These are phyloP conservation scores for Zenarchopterus dispar DNA, from an alignment of 2,797 vertebrate species.

Conservation along the genomic window DNA sequence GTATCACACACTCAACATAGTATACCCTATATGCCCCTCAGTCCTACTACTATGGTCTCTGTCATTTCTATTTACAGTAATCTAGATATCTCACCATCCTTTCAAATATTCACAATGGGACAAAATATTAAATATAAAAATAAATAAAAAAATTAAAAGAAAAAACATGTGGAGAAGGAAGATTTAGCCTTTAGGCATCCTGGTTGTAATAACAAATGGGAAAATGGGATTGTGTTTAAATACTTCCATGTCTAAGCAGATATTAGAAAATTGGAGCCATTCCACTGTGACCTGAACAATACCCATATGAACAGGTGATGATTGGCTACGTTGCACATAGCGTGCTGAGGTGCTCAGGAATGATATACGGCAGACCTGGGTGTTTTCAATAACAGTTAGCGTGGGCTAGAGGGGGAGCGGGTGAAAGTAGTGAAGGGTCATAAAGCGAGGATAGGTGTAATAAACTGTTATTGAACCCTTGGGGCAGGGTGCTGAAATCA, in stretches of 20 bases:
- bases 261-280: conserved; percentile 68
- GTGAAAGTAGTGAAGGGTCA: conserved; percentile 60
- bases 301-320: conserved; percentile 44
- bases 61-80: conserved; percentile 37
- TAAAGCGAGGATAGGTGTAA: conserved; percentile 82
- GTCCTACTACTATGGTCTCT: conserved; percentile 12
- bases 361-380: conserved; percentile 76
- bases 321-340: conserved; percentile 68
- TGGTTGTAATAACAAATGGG: conserved; percentile 15
- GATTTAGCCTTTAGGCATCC: conserved; percentile 49
- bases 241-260: conserved; percentile 63
- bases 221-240: conserved; percentile 71
- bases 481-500: conserved; percentile 76
- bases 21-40: neutral
- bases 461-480: conserved; percentile 86
- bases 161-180: conserved; percentile 1
- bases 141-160: conserved; percentile 27
- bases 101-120: conserved; percentile 21
- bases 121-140: conserved; percentile 43
- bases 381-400: conserved; percentile 86
- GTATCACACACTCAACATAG: neutral
- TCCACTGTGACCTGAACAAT: conserved; percentile 61
- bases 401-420: conserved; percentile 67
- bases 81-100: conserved; percentile 24
- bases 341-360: conserved; percentile 76